Evolutionary conservation across 2,888 invertebrate species (phyloP), one percentile per base, ranked within the genome.

Genomic region (Dorcus hopei): DNA sequence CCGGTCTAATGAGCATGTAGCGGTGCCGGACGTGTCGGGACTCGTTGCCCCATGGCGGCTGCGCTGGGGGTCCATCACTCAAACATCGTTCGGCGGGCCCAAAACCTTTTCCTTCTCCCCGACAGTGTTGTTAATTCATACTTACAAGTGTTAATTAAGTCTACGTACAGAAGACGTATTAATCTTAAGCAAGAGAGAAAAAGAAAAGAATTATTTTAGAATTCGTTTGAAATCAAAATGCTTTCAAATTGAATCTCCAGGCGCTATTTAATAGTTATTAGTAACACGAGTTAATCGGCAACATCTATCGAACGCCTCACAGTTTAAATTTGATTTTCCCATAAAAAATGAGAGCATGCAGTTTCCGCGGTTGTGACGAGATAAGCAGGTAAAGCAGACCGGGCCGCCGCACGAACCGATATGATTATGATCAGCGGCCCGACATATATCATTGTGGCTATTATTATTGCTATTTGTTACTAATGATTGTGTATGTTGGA

Each of bases 401-500:
- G 59, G 57, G 50, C 57, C 58, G 57, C 64, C 57, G 63, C 65
- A 66, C 64, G 65, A 66, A 63, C 53, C 71, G 74, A 72, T 73
- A 71, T 68, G 76, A 76, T 77, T 75, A 76, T 68, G 72, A 77
- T 77, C 77, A 65, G 67, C 69, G 67, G 65, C 64, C 71, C 75
- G 75, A 73, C 77, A 78, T 78, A 78, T 78, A 78, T 78, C 77
- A 78, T 77, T 77, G 75, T 69, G 68, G 71, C 74, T 75, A 77
- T 78, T 77, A 77, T 78, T 78, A 77, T 77, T 78, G 77, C 78
- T 77, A 77, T 78, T 78, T 77, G 76, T 77, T 78, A 78, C 78
- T 78, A 78, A 78, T 78, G 78, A 77, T 77, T 78, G 77, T 77
- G 76, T 77, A 76, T 78, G 77, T 75, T 74, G 75, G 77, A 74